Evolutionary conservation across 2,888 invertebrate species (phyloP).

Genomic region (Microctonus brassicae): DNA sequence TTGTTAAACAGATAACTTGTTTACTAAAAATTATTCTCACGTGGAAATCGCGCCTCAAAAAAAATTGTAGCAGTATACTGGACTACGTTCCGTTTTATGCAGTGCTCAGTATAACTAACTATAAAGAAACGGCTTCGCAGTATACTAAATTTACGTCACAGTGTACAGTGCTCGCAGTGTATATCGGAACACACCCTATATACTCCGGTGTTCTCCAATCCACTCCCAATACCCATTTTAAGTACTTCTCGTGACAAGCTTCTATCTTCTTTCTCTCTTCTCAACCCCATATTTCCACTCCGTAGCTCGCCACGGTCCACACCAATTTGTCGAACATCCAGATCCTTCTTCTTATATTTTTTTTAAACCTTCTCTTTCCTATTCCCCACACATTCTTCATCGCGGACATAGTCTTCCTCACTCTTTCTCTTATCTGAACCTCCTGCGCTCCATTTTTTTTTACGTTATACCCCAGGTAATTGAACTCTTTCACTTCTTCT

Average conservation of each 20-base stretch:
- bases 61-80: background rate
- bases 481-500: conserved; percentile 33
- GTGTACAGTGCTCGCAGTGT: too few relatives aligned
- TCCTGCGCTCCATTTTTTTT: conserved; percentile 18
- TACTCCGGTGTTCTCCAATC: too few relatives aligned
- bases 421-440: conserved; percentile 25
- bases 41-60: background rate
- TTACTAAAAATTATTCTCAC: too few relatives aligned
- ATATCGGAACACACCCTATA: too few relatives aligned
- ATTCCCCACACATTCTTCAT: conserved; percentile 36
- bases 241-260: too few relatives aligned
- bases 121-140: background rate
- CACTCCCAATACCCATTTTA: too few relatives aligned
- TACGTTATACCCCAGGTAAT: conserved; percentile 32
- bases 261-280: conserved; percentile 23
- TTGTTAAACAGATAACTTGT: too few relatives aligned
- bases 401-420: conserved; percentile 25
- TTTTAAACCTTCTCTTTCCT: conserved; percentile 27
- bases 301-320: conserved; percentile 27
- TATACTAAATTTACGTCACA: background rate
- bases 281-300: conserved; percentile 39
- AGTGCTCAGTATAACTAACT: background rate
- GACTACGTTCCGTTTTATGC: background rate
- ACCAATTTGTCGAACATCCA: conserved; percentile 27
- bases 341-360: conserved; percentile 28